These are phyloP conservation scores for Pristionchus arcanus DNA, from an alignment of 2,888 invertebrate species.

Conservation along the genomic window DNA sequence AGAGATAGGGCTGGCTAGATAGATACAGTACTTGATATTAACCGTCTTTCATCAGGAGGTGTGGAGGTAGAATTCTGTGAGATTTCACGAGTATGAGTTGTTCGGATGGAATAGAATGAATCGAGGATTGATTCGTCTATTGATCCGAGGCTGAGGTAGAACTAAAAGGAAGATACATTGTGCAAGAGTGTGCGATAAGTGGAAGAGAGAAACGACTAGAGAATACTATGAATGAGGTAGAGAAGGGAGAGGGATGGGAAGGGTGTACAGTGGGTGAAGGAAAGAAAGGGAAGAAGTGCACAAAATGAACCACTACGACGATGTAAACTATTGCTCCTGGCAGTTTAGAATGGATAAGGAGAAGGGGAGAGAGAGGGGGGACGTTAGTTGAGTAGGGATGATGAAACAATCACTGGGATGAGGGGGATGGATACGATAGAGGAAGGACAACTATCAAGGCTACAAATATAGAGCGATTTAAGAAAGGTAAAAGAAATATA, in stretches of 20 bases:
- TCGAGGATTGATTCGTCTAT: background rate
- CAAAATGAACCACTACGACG: constrained; percentile 33
- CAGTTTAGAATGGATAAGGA: constrained; percentile 25
- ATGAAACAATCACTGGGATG: constrained; percentile 7
- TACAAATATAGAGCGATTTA: background rate
- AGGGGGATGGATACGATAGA: constrained; percentile 5
- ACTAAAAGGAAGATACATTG: constrained; percentile 5
- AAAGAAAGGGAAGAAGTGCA: background rate
- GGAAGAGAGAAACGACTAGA: constrained; percentile 30
- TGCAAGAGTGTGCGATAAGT: constrained; percentile 26
- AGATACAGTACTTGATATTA: constrained; percentile 12
- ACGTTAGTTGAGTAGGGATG: background rate
- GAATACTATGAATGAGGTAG: constrained; percentile 44
- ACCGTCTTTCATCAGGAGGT: constrained; percentile 38
- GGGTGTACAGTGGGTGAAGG: background rate
- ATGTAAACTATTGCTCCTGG: constrained; percentile 50
- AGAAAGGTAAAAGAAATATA: background rate
- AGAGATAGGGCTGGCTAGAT: constrained; percentile 24
- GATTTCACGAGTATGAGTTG: constrained; percentile 36
- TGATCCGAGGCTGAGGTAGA: constrained; percentile 16
- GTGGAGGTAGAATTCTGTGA: constrained; percentile 41
- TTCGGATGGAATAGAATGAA: background rate
- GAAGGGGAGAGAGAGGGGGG: background rate
- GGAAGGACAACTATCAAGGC: constrained; percentile 5
- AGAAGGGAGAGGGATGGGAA: background rate